Base-by-base conservation (phyloP, 2,888 invertebrate species). In the Eupithecia abbreviata region DNA sequence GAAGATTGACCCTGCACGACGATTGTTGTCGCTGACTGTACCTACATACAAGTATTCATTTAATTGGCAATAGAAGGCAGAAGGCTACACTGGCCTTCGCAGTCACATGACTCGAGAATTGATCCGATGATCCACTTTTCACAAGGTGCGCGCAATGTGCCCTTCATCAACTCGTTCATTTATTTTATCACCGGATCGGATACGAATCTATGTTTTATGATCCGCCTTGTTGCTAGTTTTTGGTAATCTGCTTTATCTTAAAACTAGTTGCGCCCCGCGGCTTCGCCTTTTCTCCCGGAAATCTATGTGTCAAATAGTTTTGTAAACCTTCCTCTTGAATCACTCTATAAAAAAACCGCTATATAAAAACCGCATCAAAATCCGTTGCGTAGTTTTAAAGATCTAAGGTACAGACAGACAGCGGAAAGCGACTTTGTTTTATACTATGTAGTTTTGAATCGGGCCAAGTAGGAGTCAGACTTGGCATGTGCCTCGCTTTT, bases 71-170 rank as follows among this genome's bases (percentile, higher is more conserved):
- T 78, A 77, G 76, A 84, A 82, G 78, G 83, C 83, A 85, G 45
- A 68, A 45, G 58, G 58, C 55, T 30, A 79, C 82, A 73, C 51
- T 84, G 89, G 83, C 91, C 91, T 91, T 90, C 90, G 79, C 79
- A 89, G 88, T 91, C 91, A 91, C 89, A 90, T 91, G 91, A 92
- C 90, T 88, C 85, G 84, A 84, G 79, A 80, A 85, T 84, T 89
- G 89, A 89, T 91, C 90, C 85, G 85, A 84, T 89, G 89, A 89
- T 91, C 90, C 86, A 91, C 88, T 89, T 91, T 89, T 88, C 88
- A 85, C 83, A 78, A 83, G 82, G 66, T 67, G 67, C 67, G 43
- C 15, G 83, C 84, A 84, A 84, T 80, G 15, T 85, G 88, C 88
- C 88, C 84, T 85, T 84, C 83, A 79, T 69, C 65, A 72, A 71